Base-by-base conservation (phyloP, 2,888 invertebrate genomes). In the Dolichomitus sp. region DNA sequence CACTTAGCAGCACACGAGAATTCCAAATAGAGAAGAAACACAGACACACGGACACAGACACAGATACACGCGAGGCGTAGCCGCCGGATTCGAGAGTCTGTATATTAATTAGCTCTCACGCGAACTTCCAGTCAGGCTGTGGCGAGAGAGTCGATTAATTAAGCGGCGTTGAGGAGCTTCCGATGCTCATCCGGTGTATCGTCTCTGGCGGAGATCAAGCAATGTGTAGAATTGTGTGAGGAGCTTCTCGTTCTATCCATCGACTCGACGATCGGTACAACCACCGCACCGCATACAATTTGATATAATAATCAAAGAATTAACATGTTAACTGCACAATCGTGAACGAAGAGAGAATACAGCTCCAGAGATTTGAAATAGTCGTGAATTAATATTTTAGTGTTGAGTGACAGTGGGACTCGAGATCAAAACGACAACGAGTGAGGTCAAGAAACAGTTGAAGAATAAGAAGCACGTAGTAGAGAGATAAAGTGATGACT, bases 121-220 rank as follows among this genome's bases (percentile, higher is more conserved):
- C n/a, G 65, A 78, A 82, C 66, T 70, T 82, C 42, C 45, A 59
- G 33, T 27, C 0, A 54, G 33, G 59, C 37, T 30, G 45, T 30
- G 11, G 57, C 4, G 61, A 76, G 30, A 73, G 59, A 72, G 50
- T 45, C 63, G 72, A 80, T 72, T 76, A 72, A 80, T 76, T 73
- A 68, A 83, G 45, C 66, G 42, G 42, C 42, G 59, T 19, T 33
- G 52, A 27, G 23, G 61, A 61, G 45, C 19, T 48, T 48, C 72
- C 66, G 54, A 52, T 65, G 33, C 66, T 40, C 52, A 23, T 59
- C 68, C 54, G 37, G 11, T 48, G 11, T 27, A 33, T 69, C 74
- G n/a, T 45, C 52, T 14, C 17, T 68, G 48, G 37, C 12, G 40
- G 42, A 3, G 6, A n/a, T n/a, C 54, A 48, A 33, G 57, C 70